Evolutionary conservation across 2,797 vertebrate genomes (phyloP), one percentile per base, ranked within the genome.

Genomic region (Dermochelys coriacea): DNA sequence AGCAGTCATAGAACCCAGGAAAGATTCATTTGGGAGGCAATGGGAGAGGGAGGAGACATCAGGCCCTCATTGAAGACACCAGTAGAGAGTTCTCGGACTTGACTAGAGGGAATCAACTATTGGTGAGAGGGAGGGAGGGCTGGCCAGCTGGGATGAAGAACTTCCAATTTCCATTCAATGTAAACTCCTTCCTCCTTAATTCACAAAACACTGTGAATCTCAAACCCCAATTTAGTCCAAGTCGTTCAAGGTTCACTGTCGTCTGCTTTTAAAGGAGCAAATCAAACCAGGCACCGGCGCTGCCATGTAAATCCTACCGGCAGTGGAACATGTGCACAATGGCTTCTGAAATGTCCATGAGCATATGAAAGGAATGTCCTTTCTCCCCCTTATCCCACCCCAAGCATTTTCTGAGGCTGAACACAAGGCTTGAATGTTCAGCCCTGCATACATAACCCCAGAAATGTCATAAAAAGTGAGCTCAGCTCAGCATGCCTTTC

Each of bases 361-460:
- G 55, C 55, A 27, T 57, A 27, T 57, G 55, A 57, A 57, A 57
- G 12, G 55, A 57, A 27, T 27, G 55, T 27, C 55, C 55, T 57
- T 57, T 25, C 25, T 57, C 25, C 54, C 54, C 54, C 25, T 29
- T 10, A 12, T 27, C 25, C 29, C 27, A 12, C 31, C 59, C 34
- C 34, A n/a, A n/a, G 15, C 34, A 64, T 64, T 34, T 64, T n/a
- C 61, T 64, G 61, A 34, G 61, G 16, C 61, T 64, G 61, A 64
- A 31, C 31, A 64, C 14, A n/a, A 15, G 31, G 61, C 29, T 34
- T 16, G 61, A 64, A 34, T 64, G 34, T 64, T n/a, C 61, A 64
- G 16, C 3, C 2, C 0, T 8, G 19, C 3, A 5, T 3, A 0
- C 6, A 0, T 92, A 88, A 84, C 6, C 0, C 85, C 41, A 85